Base-by-base conservation (phyloP, 2,888 invertebrate species). In the Melieria picta region DNA sequence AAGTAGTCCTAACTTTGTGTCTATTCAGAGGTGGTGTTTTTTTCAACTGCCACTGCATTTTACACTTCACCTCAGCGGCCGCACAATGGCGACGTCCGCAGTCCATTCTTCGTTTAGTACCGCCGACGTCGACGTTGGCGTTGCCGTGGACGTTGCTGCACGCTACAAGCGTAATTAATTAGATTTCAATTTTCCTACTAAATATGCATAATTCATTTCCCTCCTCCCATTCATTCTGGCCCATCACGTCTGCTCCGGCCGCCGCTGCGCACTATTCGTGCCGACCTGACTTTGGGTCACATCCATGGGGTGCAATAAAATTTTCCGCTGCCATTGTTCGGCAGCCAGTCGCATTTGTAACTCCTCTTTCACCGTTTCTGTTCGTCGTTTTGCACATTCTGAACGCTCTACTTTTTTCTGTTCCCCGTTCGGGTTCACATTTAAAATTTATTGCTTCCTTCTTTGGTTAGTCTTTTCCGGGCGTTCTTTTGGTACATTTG, bases 101-200 rank as follows among this genome's bases (percentile, higher is more conserved):
- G 2, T 2, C 30, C 30, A 30, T 30, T 30, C 30, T 30, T 30
- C 30, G 1, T 30, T 30, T 30, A 30, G 30, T 30, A 2, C 30
- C 30, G 30, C 30, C 30, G 30, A 2, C 30, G 30, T 30, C 30
- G 30, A 30, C 3, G 30, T 30, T 30, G 30, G 30, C 30, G 30
- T 30, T 3, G 30, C 48, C 43, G n/a, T 58, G 42, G 47, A 55
- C 52, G 46, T 7, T 68, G 52, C 46, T 55, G 55, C 68, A 55
- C 47, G 68, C 61, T 61, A 52, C 61, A 62, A 68, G 61, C 52
- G 62, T 62, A 68, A 68, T 68, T 68, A 62, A 68, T 68, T 68
- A 55, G 52, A 55, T 68, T 68, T 68, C 68, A 68, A 68, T 68
- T 68, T 62, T 62, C 61, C 30, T 30, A 62, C 61, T 43, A 68